These are phyloP conservation scores for Anabas testudineus DNA, from an alignment of 2,797 vertebrate genomes.

Conservation along the genomic window DNA sequence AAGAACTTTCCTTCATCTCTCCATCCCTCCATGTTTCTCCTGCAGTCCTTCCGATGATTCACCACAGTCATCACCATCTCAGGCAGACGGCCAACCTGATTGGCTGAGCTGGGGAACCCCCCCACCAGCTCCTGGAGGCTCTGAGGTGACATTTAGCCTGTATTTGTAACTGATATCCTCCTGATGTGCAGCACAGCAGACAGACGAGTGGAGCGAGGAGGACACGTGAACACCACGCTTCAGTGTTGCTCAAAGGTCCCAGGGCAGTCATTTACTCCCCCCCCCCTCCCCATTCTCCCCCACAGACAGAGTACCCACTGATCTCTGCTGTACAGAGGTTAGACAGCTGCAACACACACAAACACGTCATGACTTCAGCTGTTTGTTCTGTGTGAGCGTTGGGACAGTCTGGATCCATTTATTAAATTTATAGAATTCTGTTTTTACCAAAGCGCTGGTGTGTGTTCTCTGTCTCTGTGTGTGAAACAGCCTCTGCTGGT, in stretches of 20 bases:
- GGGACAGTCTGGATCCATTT: neutral
- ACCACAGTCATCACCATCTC: slow-evolving; percentile 8
- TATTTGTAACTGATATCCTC: neutral
- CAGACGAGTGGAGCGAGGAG: slow-evolving; percentile 1
- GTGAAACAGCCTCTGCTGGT: too few relatives aligned
- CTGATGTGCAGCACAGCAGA: neutral
- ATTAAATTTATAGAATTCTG: neutral
- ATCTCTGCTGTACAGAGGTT: slow-evolving; percentile 53
- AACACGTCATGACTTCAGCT: neutral
- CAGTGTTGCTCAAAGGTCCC: slow-evolving; percentile 68
- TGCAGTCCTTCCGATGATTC: neutral
- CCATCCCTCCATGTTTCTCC: neutral
- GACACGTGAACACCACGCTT: slow-evolving; percentile 56
- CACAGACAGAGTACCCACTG: slow-evolving; percentile 13
- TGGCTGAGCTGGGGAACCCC: slow-evolving; percentile 4
- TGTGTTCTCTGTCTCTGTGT: too few relatives aligned
- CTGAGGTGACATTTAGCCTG: slow-evolving; percentile 17
- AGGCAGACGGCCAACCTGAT: slow-evolving; percentile 27
- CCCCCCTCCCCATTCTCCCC: neutral
- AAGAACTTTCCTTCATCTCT: slow-evolving; percentile 9
- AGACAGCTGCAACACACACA: slow-evolving; percentile 35
- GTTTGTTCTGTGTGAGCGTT: neutral
- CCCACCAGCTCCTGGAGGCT: neutral
- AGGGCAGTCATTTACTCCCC: slow-evolving; percentile 31
- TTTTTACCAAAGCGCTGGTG: neutral